Percentiles rank a stretch among this genome's conserved stretches.
These are phyloP conservation scores for Spodoptera littoralis DNA, from an alignment of 2,888 invertebrate genomes.

Conservation along the genomic window DNA sequence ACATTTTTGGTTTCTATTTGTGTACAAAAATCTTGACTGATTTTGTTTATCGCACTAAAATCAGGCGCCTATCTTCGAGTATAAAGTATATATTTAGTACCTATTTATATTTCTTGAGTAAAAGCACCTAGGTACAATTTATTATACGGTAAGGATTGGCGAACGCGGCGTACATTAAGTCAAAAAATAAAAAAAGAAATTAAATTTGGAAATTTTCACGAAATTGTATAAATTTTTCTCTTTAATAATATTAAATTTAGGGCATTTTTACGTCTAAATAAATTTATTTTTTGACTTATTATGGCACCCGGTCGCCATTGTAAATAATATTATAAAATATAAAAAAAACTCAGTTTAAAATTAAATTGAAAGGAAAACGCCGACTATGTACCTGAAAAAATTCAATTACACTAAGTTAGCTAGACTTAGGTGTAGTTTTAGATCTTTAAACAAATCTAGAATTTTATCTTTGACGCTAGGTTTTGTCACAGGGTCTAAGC, in stretches of 20 bases:
- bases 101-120: conserved; percentile 53
- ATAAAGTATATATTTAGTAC: conserved; percentile 36
- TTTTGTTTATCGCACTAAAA: conserved; percentile 39
- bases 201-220: conserved; percentile 2
- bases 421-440: conserved; percentile 83
- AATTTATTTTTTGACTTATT: conserved; percentile 61
- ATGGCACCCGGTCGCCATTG: conserved; percentile 64
- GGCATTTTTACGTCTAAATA: conserved; percentile 13
- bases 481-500: conserved; percentile 85
- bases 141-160: conserved; percentile 56
- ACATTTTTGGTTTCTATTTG: conserved; percentile 8
- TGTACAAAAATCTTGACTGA: conserved; percentile 20
- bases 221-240: conserved; percentile 14
- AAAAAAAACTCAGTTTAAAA: conserved; percentile 61
- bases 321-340: conserved; percentile 82
- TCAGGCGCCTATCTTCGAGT: conserved; percentile 38
- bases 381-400: conserved; percentile 86
- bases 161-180: conserved; percentile 50
- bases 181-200: conserved; percentile 35
- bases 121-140: conserved; percentile 85
- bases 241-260: conserved; percentile 1
- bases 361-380: conserved; percentile 70
- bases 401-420: conserved; percentile 86
- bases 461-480: conserved; percentile 82
- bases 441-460: conserved; percentile 78